Conservation (phyloP, 2,113 vertebrate species). For the Illadopsis cleaveri region DNA sequence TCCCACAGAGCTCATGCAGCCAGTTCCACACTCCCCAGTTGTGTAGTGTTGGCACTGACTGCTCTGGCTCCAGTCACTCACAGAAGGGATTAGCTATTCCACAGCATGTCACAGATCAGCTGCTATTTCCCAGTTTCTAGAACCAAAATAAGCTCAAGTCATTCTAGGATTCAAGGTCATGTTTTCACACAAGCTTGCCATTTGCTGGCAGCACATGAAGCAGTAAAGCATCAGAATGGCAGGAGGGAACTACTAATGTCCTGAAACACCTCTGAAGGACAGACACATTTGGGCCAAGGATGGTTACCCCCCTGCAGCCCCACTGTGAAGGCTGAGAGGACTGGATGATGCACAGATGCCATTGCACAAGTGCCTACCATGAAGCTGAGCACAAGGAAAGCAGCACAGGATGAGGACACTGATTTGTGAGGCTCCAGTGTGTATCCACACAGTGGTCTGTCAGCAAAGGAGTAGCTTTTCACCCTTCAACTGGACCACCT, state of each 20-base stretch:
- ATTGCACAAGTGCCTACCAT: neutral
- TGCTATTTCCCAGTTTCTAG: constrained; percentile 34
- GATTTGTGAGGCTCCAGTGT: neutral
- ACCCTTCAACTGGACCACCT: neutral
- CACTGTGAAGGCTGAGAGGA: neutral
- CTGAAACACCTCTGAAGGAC: neutral
- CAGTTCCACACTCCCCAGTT: neutral
- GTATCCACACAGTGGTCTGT: neutral
- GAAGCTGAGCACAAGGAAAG: neutral
- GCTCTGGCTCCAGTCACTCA: neutral
- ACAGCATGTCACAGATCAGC: neutral
- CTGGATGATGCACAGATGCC: neutral
- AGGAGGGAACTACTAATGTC: neutral
- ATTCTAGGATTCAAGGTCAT: constrained; percentile 59
- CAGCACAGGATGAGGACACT: neutral
- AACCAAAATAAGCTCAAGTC: constrained; percentile 48
- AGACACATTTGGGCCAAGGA: neutral
- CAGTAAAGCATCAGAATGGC: neutral
- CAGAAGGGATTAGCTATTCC: constrained; percentile 59
- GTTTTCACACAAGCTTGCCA: constrained; percentile 12
- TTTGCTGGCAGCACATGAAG: neutral
- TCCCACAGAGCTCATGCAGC: neutral
- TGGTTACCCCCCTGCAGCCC: neutral
- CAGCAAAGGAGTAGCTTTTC: neutral
- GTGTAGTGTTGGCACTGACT: constrained; percentile 3